These are phyloP conservation scores for Cheiracanthium punctorium DNA, from an alignment of 2,888 invertebrate species.

Conservation along the genomic window DNA sequence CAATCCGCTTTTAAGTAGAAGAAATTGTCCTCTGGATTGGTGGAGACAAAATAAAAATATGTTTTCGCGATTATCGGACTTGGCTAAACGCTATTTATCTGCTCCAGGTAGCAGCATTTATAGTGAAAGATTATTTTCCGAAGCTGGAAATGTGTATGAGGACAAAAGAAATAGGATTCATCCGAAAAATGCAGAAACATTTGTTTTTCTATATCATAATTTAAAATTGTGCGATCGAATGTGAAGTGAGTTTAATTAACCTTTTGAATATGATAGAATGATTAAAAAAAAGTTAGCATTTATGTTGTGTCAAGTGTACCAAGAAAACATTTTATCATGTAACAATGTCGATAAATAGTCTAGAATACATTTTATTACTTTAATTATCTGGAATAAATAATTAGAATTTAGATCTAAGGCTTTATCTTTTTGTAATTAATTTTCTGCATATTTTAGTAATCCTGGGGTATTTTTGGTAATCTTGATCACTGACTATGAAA, in stretches of 20 bases:
- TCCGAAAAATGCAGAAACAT: slow-evolving; percentile 3
- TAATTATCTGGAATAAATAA: no score
- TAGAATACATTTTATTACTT: no score
- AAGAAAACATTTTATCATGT: no score
- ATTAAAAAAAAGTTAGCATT: no score
- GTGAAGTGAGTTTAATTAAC: background rate
- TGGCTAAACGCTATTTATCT: slow-evolving; percentile 6
- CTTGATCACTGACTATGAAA: no score
- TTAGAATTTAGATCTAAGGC: no score
- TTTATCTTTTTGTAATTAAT: no score
- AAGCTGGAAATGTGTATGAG: slow-evolving; percentile 1
- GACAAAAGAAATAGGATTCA: background rate
- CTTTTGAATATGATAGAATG: no score
- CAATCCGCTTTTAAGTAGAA: background rate
- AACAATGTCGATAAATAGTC: no score
- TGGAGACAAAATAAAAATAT: background rate
- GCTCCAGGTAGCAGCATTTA: slow-evolving; percentile 8
- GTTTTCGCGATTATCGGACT: background rate
- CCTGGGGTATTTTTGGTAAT: no score
- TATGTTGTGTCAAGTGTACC: no score
- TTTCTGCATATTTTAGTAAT: no score
- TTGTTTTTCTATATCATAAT: background rate
- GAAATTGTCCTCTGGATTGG: background rate
- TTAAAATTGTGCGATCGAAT: background rate
- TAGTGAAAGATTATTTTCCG: background rate